Evolutionary conservation across 2,113 vertebrate genomes (phyloP), one percentile per base, ranked within the genome.

Genomic region (Amazona guildingii): DNA sequence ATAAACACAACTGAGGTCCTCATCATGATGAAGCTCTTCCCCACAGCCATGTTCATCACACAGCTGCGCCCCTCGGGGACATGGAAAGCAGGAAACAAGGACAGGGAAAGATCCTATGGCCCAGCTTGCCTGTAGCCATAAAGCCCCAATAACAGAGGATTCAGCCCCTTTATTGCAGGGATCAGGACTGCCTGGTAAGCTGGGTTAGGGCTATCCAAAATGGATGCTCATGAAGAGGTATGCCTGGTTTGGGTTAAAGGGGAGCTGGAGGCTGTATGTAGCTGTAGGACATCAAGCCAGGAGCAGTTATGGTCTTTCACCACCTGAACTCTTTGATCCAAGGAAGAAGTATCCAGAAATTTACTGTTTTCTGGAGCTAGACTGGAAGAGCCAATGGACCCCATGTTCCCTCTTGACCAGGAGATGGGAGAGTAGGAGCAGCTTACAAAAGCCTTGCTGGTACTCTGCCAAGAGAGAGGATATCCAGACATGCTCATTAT

Each of bases 291-390:
- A 43, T 14, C 35, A 28, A 24, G 11, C 25, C 29, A 25, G n/a
- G 21, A 61, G 29, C 57, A 70, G 15, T 48, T 33, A 64, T 5
- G n/a, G 39, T 39, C 10, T 62, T 90, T 33, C 19, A 31, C 6
- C 21, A 29, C 33, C 48, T 33, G 21, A 27, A 39, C 15, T 12
- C 17, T 54, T 67, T 37, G 41, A 33, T 16, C 49, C 57, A 51
- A 44, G 33, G 21, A 28, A 37, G 8, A 51, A 63, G 24, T 10
- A 16, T n/a, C 12, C 46, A 41, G 43, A 61, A 66, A 74, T 95
- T 95, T 66, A 97, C 94, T 9, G 46, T 96, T 96, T 97, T 96
- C 88, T 98, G 92, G 37, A 95, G 88, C 39, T 97, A 98, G 82
- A 97, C 70, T 27, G 37, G 29, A 43, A 74, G 18, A 97, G 82